These are phyloP conservation scores for Sicus ferrugineus DNA, from an alignment of 2,888 invertebrate genomes.

Conservation along the genomic window DNA sequence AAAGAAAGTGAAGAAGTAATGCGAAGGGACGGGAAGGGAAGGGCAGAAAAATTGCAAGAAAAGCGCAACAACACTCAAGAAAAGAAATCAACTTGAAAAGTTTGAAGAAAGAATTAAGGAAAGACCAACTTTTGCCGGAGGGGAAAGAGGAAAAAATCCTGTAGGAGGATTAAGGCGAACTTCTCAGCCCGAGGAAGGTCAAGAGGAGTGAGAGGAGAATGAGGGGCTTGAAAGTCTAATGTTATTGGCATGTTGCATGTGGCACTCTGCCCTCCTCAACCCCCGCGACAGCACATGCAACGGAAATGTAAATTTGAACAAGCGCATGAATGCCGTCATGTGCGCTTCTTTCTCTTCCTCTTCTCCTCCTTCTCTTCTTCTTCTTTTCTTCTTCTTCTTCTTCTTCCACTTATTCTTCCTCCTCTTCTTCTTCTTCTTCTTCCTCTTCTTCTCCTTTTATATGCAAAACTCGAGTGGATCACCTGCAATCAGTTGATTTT, in stretches of 20 bases:
- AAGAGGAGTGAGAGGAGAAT: background rate
- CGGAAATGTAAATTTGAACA: slow-evolving; percentile 31
- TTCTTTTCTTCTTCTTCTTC: too few relatives aligned
- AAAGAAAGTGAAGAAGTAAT: background rate
- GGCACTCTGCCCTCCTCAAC: background rate
- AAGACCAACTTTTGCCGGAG: background rate
- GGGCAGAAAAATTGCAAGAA: slow-evolving; percentile 21
- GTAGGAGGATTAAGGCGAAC: too few relatives aligned
- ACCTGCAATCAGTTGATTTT: slow-evolving; percentile 3
- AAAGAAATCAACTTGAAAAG: slow-evolving; percentile 29
- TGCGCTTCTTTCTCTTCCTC: background rate
- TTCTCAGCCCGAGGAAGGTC: too few relatives aligned
- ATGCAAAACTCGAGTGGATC: slow-evolving; percentile 23
- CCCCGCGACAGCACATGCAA: slow-evolving; percentile 8
- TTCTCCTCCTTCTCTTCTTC: too few relatives aligned
- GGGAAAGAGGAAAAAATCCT: background rate
- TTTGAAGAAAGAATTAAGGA: slow-evolving; percentile 3
- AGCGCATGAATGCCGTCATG: slow-evolving; percentile 27
- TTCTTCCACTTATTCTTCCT: too few relatives aligned
- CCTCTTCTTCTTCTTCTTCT: background rate
- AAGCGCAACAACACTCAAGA: slow-evolving; percentile 32
- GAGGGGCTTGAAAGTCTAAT: background rate
- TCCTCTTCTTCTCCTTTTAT: background rate
- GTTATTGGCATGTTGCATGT: slow-evolving; percentile 27
- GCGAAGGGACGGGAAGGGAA: background rate